phyloP scores from a whole-genome alignment of 2,113 vertebrate genomes.

The Accipiter virgatus region DNA sequence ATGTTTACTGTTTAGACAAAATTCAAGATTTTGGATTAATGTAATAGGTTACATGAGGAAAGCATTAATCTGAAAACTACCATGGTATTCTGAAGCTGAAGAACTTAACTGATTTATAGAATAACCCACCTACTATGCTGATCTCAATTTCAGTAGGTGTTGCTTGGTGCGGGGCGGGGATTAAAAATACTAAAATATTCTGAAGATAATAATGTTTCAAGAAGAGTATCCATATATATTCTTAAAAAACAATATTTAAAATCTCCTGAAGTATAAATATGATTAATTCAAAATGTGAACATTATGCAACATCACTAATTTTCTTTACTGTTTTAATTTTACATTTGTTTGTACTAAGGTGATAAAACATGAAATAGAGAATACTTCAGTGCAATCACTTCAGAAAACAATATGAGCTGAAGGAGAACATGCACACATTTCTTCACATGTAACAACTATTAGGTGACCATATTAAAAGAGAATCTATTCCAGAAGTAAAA shows the following conservation, averaged over 20 bases:
- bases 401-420: background rate
- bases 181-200: conserved; percentile 32
- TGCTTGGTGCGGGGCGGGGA: background rate
- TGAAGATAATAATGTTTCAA: conserved; percentile 39
- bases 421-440: background rate
- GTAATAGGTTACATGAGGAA: conserved; percentile 39
- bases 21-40: conserved; percentile 11
- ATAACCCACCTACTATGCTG: background rate
- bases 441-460: background rate
- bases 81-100: background rate
- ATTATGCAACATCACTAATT: background rate
- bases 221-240: background rate
- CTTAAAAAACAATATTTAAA: conserved; percentile 31
- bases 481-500: background rate
- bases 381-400: background rate
- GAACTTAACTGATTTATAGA: conserved; percentile 52
- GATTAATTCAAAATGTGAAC: background rate
- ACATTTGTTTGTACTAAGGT: background rate
- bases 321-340: background rate
- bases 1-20: conserved; percentile 1
- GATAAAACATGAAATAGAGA: background rate
- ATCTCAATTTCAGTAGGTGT: conserved; percentile 19
- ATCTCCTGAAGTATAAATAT: background rate
- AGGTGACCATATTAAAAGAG: background rate
- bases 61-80: conserved; percentile 35